Percentiles rank a stretch among this genome's conserved stretches.
phyloP scores from a whole-genome alignment of 2,113 vertebrate species.

The Deroptyus accipitrinus region DNA sequence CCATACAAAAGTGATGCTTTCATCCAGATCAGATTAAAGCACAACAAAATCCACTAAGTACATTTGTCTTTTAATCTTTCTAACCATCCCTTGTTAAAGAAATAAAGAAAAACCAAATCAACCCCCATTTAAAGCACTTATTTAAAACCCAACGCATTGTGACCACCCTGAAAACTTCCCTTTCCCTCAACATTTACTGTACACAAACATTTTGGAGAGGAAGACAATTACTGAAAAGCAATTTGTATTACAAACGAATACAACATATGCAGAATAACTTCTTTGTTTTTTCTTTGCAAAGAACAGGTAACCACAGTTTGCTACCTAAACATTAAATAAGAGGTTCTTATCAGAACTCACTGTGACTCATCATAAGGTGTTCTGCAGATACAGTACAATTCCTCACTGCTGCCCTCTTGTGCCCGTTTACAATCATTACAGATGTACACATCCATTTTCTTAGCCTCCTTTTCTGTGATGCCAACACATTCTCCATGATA shows the following conservation, averaged over 20 bases:
- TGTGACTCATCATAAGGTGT: slow-evolving; percentile 90
- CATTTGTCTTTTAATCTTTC: slow-evolving; percentile 48
- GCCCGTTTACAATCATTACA: slow-evolving; percentile 97
- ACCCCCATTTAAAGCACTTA: background rate
- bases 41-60: slow-evolving; percentile 44
- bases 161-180: slow-evolving; percentile 48
- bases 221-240: slow-evolving; percentile 64
- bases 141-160: slow-evolving; percentile 14
- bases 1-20: background rate
- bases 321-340: slow-evolving; percentile 81
- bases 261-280: slow-evolving; percentile 70
- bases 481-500: slow-evolving; percentile 98
- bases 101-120: background rate
- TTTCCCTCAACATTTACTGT: slow-evolving; percentile 65
- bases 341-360: slow-evolving; percentile 85
- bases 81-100: background rate
- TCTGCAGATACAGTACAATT: slow-evolving; percentile 90
- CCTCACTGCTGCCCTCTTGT: slow-evolving; percentile 96
- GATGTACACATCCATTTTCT: slow-evolving; percentile 99
- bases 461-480: slow-evolving; percentile 99
- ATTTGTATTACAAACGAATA: slow-evolving; percentile 66
- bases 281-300: slow-evolving; percentile 62
- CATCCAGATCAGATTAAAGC: slow-evolving; percentile 28
- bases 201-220: slow-evolving; percentile 63
- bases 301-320: slow-evolving; percentile 77